Conservation (phyloP, 2,113 vertebrate species). For the Paralichthys olivaceus region DNA sequence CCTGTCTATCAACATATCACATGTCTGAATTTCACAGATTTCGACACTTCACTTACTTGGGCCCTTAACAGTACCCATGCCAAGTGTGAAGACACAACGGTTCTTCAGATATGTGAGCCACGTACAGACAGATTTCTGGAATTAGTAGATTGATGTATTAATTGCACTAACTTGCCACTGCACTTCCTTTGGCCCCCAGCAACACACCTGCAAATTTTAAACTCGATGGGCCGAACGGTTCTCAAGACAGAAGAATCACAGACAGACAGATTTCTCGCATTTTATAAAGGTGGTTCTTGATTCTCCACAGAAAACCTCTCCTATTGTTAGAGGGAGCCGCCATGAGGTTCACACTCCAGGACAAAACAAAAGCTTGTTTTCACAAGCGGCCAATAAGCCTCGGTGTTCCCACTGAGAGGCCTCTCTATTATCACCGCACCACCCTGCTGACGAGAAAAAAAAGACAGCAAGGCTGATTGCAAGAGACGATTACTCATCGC, state of each 20-base stretch:
- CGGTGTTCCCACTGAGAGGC: slow-evolving; percentile 8
- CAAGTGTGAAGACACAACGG: not conserved
- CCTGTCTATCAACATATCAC: too few relatives aligned
- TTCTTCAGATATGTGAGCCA: not conserved
- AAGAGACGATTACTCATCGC: slow-evolving; percentile 26
- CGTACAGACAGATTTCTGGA: not conserved
- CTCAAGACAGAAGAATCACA: too few relatives aligned
- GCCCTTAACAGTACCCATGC: not conserved
- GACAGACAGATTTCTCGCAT: not conserved
- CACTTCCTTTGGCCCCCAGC: not conserved
- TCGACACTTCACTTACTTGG: not conserved
- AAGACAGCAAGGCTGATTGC: slow-evolving; percentile 6
- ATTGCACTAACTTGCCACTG: not conserved
- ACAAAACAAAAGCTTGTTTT: slow-evolving; percentile 30
- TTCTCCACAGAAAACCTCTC: too few relatives aligned
- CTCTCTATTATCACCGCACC: slow-evolving; percentile 9
- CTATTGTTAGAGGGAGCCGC: not conserved
- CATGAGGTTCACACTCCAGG: not conserved
- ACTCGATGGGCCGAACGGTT: not conserved
- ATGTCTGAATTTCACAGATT: not conserved
- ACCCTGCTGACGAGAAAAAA: slow-evolving; percentile 21
- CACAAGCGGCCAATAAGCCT: slow-evolving; percentile 19
- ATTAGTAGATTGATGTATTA: not conserved
- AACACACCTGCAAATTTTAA: not conserved
- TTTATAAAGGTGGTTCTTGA: too few relatives aligned